Evolutionary conservation across 2,113 vertebrate genomes (phyloP), one percentile per base, ranked within the genome.

Genomic region (Pteruthius melanotis): DNA sequence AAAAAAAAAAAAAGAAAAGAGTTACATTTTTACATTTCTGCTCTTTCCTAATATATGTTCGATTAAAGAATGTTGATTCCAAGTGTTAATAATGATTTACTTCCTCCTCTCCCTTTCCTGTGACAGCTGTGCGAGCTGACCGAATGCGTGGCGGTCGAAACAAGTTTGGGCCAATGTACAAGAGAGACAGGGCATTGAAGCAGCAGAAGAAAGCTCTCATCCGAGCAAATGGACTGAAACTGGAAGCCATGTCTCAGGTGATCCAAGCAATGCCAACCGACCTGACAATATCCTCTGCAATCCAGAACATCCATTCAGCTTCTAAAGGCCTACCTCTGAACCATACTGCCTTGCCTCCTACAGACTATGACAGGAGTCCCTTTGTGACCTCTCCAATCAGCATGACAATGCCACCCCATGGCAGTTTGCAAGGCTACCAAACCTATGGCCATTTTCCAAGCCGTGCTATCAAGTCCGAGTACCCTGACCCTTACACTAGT

Each of bases 91-190:
- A 54, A 42, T 35, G 3, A 63, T 61, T 88, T 57, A 44, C 42
- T 83, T 79, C 44, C 49, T 94, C 57, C 30, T 61, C 28, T 59
- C 7, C 57, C 30, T 61, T 26, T 59, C 7, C 44, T 19, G 45
- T 23, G 44, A 69, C 97, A 99, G 99, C 99, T 57, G 99, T 99
- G 81, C 98, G 99, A 86, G 99, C 99, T 1, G 99, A 99, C 95
- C 98, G 99, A 80, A 99, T 99, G 99, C 99, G 99, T 7, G 99
- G 99, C 0, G 99, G 99, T 70, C 98, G 99, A 87, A 99, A 99
- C 98, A 99, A 99, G 95, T 99, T 99, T 54, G 99, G 99, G 96
- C 99, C 99, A 31, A 99, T 99, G 99, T 99, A 99, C 98, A 99
- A 99, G 98, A 98, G 99, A 83, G 99, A 99, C 98, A 98, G 99